Percentiles rank a stretch among this genome's conserved stretches.
Evolutionary conservation across 1,140 invertebrate genomes (phyloP).

Genomic region (Drosophila tani): DNA sequence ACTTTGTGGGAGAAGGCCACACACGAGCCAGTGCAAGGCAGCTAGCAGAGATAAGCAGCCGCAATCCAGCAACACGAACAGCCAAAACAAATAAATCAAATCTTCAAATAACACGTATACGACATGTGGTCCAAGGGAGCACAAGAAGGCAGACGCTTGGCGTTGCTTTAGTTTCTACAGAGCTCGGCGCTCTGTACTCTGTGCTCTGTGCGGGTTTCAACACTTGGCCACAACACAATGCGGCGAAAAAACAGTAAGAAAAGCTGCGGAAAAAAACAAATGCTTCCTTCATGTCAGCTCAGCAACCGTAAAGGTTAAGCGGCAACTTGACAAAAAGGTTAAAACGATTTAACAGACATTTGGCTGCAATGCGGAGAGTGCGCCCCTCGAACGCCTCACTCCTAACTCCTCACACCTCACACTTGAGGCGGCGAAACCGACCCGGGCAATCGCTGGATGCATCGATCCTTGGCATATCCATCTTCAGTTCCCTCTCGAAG

Average conservation of each 20-base stretch:
- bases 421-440: slow-evolving; percentile 24
- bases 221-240: slow-evolving; percentile 65
- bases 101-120: slow-evolving; percentile 73
- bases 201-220: slow-evolving; percentile 48
- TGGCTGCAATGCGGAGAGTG: slow-evolving; percentile 52
- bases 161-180: slow-evolving; percentile 49
- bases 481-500: not conserved
- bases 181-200: slow-evolving; percentile 44
- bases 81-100: slow-evolving; percentile 77
- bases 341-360: slow-evolving; percentile 82
- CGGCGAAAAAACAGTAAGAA: slow-evolving; percentile 21
- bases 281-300: slow-evolving; percentile 80
- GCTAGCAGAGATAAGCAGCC: slow-evolving; percentile 22
- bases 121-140: slow-evolving; percentile 53
- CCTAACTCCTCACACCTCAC: slow-evolving; percentile 1
- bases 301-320: slow-evolving; percentile 81
- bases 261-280: slow-evolving; percentile 52
- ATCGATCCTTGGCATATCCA: slow-evolving; percentile 61
- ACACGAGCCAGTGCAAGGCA: slow-evolving; percentile 61
- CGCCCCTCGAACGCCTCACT: slow-evolving; percentile 28
- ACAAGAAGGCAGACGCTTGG: slow-evolving; percentile 28
- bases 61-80: slow-evolving; percentile 61
- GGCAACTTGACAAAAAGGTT: slow-evolving; percentile 83
- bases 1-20: slow-evolving; percentile 54
- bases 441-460: slow-evolving; percentile 46